These are phyloP conservation scores for Bicyclus anynana DNA, from an alignment of 1,140 invertebrate species.

Conservation along the genomic window DNA sequence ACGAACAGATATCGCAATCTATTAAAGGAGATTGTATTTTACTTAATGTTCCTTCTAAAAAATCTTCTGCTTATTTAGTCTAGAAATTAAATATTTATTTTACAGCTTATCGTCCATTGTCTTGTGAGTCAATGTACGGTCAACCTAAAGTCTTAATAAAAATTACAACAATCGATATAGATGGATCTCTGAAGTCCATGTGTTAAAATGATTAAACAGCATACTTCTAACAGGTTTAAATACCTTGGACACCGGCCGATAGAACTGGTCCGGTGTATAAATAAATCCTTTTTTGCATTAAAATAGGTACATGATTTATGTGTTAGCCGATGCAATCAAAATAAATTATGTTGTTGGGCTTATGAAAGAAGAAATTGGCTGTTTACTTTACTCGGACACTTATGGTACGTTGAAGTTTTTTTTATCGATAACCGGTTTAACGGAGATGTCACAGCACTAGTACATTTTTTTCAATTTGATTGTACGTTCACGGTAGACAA, in stretches of 20 bases:
- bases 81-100: too few relatives aligned
- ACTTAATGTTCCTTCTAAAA: too few relatives aligned
- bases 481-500: too few relatives aligned
- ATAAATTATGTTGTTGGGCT: not conserved
- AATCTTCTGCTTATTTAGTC: too few relatives aligned
- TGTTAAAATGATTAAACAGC: constrained; percentile 2
- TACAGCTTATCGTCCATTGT: too few relatives aligned
- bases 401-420: not conserved
- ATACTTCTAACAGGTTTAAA: constrained; percentile 7
- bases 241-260: not conserved
- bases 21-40: too few relatives aligned
- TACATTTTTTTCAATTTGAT: too few relatives aligned
- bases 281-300: constrained; percentile 4
- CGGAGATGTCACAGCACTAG: not conserved
- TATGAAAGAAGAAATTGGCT: not conserved
- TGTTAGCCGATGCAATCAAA: not conserved
- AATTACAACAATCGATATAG: constrained; percentile 5
- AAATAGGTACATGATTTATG: constrained; percentile 4
- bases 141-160: too few relatives aligned
- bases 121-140: too few relatives aligned
- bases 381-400: not conserved
- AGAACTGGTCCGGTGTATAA: not conserved
- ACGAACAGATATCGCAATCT: too few relatives aligned
- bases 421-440: not conserved
- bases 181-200: not conserved